Conservation (phyloP, 30 jellyfish, hydroid and myxozoan species). For the Hydra vulgaris region DNA sequence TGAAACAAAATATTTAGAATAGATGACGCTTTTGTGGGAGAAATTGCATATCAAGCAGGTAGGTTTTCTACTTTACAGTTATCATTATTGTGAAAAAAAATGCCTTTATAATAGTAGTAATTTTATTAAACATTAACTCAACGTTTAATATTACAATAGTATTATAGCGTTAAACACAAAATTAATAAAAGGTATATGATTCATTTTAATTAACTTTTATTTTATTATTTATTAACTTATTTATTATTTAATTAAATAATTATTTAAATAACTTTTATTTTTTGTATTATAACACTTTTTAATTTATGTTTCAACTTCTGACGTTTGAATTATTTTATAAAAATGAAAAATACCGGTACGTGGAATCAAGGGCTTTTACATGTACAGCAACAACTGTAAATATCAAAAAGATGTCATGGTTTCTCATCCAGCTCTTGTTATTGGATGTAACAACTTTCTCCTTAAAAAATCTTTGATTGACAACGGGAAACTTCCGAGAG, state of each 20-base stretch:
- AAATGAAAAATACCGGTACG: background rate
- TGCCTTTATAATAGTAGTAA: too few species aligned
- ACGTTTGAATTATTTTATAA: background rate
- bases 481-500: background rate
- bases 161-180: too few species aligned
- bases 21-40: background rate
- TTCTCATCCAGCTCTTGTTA: background rate
- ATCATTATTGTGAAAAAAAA: too few species aligned
- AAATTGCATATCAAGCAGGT: background rate
- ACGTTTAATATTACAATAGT: too few species aligned
- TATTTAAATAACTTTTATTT: too few species aligned
- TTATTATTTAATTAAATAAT: too few species aligned
- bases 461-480: background rate
- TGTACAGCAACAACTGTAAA: background rate
- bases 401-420: background rate
- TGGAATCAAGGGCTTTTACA: background rate
- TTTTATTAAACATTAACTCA: too few species aligned
- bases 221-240: too few species aligned
- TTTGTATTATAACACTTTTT: too few species aligned
- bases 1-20: background rate
- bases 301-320: background rate
- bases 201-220: background rate
- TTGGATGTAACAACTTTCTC: background rate
- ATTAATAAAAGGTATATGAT: too few species aligned
- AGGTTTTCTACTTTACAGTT: too few species aligned